phyloP scores from a whole-genome alignment of 1,140 invertebrate species.

The Zaprionus nigranus region DNA sequence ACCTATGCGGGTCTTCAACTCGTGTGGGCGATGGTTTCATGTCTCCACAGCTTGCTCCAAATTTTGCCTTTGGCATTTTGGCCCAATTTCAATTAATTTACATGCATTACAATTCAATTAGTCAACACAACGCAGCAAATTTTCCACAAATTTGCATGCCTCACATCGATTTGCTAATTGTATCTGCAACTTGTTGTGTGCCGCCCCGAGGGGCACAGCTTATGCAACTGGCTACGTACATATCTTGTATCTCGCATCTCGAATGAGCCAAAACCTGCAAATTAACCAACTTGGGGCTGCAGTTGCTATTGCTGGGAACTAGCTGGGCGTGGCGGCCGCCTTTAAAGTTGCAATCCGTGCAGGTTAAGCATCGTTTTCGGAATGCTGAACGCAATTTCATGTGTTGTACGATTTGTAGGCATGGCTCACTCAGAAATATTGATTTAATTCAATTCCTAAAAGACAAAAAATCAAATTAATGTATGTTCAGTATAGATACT shows the following conservation, averaged over 20 bases:
- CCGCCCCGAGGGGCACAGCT: conserved; percentile 2
- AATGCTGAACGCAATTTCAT: too few species aligned
- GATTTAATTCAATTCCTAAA: neutral
- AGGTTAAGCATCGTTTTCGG: too few species aligned
- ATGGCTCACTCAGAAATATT: too few species aligned
- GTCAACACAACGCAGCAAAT: conserved; percentile 24
- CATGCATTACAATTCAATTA: conserved; percentile 49
- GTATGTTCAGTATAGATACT: neutral
- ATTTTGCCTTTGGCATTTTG: conserved; percentile 39
- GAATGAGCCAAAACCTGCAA: conserved; percentile 27
- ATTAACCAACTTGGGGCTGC: conserved; percentile 20
- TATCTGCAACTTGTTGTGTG: conserved; percentile 30
- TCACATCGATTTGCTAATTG: conserved; percentile 25
- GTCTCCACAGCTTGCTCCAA: conserved; percentile 8
- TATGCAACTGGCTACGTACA: conserved; percentile 1
- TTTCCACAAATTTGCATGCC: conserved; percentile 24
- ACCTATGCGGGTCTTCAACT: neutral
- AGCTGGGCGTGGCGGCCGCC: neutral
- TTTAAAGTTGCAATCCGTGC: neutral
- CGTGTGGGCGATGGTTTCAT: conserved; percentile 1
- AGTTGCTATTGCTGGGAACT: neutral
- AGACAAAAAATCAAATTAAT: neutral
- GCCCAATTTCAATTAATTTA: conserved; percentile 40
- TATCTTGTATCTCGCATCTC: conserved; percentile 14
- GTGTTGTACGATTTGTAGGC: too few species aligned